phyloP scores from a whole-genome alignment of 2,888 invertebrate species.

The Nematopogon swammerdamellus region DNA sequence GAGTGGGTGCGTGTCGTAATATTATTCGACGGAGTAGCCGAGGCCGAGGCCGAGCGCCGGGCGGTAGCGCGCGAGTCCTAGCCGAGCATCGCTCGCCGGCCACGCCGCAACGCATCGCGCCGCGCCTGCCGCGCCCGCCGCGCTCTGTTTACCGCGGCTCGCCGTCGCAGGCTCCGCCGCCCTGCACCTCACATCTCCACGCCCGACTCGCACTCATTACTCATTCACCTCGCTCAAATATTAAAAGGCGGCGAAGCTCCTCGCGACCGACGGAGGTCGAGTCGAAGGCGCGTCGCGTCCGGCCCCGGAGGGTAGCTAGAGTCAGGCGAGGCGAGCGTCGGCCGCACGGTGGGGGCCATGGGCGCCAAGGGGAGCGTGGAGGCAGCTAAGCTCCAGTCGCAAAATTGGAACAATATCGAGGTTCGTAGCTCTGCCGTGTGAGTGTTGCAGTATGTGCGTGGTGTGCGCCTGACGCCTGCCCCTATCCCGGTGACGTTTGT shows the following conservation, averaged over 20 bases:
- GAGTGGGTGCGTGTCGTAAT: no score
- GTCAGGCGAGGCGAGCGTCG: conserved; percentile 1
- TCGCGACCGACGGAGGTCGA: background rate
- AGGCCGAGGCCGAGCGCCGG: no score
- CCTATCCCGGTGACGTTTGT: background rate
- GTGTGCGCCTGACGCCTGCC: conserved; percentile 25
- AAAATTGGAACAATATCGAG: conserved; percentile 79
- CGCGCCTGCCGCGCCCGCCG: conserved; percentile 22
- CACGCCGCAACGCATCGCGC: no score
- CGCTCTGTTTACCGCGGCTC: conserved; percentile 7
- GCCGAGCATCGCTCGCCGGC: background rate
- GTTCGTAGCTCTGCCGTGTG: conserved; percentile 60
- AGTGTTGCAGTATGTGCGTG: conserved; percentile 19
- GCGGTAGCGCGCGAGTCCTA: no score
- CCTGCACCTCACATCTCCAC: no score
- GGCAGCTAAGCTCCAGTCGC: conserved; percentile 76
- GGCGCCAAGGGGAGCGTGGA: conserved; percentile 82
- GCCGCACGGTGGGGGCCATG: conserved; percentile 36
- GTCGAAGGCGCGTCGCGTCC: conserved; percentile 9
- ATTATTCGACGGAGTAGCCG: conserved; percentile 14
- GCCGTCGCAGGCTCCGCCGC: no score
- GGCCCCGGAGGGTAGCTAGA: background rate
- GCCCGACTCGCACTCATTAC: background rate
- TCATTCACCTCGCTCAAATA: background rate
- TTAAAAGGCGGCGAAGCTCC: background rate